These are phyloP conservation scores for Plagiodera versicolora DNA, from an alignment of 2,888 invertebrate species.

Conservation along the genomic window DNA sequence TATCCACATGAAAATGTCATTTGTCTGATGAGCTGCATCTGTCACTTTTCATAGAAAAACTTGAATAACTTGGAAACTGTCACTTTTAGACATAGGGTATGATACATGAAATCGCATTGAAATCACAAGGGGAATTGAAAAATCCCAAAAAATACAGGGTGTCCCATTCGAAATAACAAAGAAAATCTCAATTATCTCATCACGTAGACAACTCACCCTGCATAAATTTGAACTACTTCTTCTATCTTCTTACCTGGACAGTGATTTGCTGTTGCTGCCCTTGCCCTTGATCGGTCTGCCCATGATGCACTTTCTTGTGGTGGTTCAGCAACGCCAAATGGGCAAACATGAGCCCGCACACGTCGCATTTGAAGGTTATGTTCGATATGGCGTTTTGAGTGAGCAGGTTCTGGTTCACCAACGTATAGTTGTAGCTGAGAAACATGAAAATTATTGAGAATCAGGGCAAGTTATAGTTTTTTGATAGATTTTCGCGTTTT, in stretches of 20 bases:
- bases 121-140: too few species aligned
- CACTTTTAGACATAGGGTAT: too few species aligned
- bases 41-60: too few species aligned
- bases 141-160: neutral
- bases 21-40: too few species aligned
- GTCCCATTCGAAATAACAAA: neutral
- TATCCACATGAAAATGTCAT: too few species aligned
- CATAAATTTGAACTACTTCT: too few species aligned
- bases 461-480: too few species aligned
- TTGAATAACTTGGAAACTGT: neutral
- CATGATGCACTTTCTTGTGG: slow-evolving; percentile 80
- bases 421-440: slow-evolving; percentile 74
- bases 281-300: slow-evolving; percentile 59
- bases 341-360: slow-evolving; percentile 83
- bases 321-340: slow-evolving; percentile 81
- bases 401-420: slow-evolving; percentile 81
- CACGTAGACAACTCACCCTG: too few species aligned
- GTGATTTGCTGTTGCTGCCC: slow-evolving; percentile 51
- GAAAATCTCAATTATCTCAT: too few species aligned
- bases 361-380: slow-evolving; percentile 86
- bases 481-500: too few species aligned
- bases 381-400: slow-evolving; percentile 77
- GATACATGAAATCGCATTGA: too few species aligned
- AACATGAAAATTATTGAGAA: too few species aligned
- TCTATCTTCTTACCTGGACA: slow-evolving; percentile 42